These are phyloP conservation scores for Crypturellus undulatus DNA, from an alignment of 2,113 vertebrate genomes.

Conservation along the genomic window DNA sequence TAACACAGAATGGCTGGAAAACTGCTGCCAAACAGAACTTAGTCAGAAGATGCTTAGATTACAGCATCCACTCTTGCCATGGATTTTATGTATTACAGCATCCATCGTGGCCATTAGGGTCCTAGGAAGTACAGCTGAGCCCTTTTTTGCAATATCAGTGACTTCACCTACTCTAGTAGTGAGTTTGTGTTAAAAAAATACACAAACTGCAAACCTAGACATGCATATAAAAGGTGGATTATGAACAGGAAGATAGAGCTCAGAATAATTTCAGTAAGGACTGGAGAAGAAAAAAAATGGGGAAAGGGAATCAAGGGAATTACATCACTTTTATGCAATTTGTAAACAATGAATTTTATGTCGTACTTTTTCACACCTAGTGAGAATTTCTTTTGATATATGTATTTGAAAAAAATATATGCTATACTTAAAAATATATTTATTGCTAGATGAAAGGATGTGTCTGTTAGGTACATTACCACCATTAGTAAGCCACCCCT, in stretches of 20 bases:
- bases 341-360: not conserved
- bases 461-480: not conserved
- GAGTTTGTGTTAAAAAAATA: not conserved
- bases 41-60: not conserved
- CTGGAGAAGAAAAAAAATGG: not conserved
- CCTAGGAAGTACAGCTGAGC: not conserved
- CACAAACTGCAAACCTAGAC: not conserved
- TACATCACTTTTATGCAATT: too few species aligned
- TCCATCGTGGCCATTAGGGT: not conserved
- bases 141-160: not conserved
- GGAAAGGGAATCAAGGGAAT: not conserved
- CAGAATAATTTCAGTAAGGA: not conserved
- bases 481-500: not conserved
- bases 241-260: not conserved
- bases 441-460: not conserved
- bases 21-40: not conserved
- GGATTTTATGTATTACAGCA: not conserved
- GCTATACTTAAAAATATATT: too few species aligned
- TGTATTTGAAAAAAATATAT: not conserved
- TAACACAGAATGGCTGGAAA: not conserved
- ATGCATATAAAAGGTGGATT: not conserved
- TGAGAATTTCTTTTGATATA: not conserved
- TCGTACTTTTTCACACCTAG: not conserved
- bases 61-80: too few species aligned
- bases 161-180: not conserved